Evolutionary conservation across 2,113 vertebrate genomes (phyloP).

Genomic region (Emydura subglobosa): DNA sequence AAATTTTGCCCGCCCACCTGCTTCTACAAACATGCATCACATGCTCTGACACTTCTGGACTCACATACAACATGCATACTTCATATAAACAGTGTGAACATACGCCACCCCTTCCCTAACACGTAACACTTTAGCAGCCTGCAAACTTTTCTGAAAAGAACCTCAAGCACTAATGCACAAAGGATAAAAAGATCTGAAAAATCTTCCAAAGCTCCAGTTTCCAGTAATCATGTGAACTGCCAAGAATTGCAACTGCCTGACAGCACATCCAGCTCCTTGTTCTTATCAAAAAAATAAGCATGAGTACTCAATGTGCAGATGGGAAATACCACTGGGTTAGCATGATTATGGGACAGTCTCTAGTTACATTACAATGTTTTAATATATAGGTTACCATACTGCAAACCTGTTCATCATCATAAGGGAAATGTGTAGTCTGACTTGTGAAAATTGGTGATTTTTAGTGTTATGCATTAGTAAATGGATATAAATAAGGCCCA

Average conservation of each 20-base stretch:
- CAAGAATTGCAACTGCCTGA: conserved; percentile 64
- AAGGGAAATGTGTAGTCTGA: rapidly evolving
- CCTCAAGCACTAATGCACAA: conserved; percentile 57
- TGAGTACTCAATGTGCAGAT: conserved; percentile 32
- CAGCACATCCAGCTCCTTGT: conserved; percentile 61
- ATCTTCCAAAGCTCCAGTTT: conserved; percentile 64
- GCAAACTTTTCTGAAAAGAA: conserved; percentile 23
- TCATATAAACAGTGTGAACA: neutral
- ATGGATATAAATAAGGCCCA: neutral
- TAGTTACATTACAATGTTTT: neutral
- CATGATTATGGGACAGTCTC: conserved; percentile 35
- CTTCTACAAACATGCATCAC: neutral
- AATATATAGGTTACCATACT: neutral
- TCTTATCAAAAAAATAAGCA: conserved; percentile 43
- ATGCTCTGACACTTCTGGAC: neutral
- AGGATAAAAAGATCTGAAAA: conserved; percentile 66
- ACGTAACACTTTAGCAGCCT: neutral
- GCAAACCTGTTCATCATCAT: neutral
- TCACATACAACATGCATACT: neutral
- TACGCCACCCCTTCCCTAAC: neutral
- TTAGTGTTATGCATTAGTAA: neutral
- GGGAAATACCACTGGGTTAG: conserved; percentile 21
- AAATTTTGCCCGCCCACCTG: rapidly evolving
- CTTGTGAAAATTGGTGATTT: neutral
- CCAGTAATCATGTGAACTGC: conserved; percentile 66